Evolutionary conservation across 92 coral and sea anemone species (phyloP), one percentile per base, ranked within the genome.

Genomic region (Phenganax stokvisi): DNA sequence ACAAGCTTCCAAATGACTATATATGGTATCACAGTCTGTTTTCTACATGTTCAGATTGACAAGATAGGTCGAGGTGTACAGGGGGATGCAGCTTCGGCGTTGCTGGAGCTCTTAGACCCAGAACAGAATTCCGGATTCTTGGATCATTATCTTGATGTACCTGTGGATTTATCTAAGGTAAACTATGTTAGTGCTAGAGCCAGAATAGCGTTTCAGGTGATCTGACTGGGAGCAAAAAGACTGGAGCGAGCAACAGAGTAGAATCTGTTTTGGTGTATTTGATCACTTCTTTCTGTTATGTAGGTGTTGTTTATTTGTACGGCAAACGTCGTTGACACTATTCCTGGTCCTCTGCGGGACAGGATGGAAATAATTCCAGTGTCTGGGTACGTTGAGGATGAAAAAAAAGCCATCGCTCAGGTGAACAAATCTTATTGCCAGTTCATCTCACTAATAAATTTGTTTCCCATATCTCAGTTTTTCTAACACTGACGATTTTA

Each of bases 361-460:
- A 89, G 98, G 79, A 94, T 94, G 98, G 98, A 94, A 75, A 91
- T 94, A n/a, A 91, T 94, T 51, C 92, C 92, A 58, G 98, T 94
- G 29, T 94, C 98, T 8, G 98, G 98, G 16, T 94, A 94, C 77
- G 98, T 94, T 9, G 98, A 94, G 74, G 98, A 94, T 66, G 98
- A 94, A 84, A 94, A 94, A 79, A 94, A 94, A 84, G 90, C 98
- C 8, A 94, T 94, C 20, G 98, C 98, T n/a, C 85, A 91, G 97
- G 98, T 94, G 62, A 65, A 88, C 16, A 13, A 13, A 13, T 59
- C 27, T 13, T 59, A 7, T 13, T 1, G 27, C 27, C 1, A 13
- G 65, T 1, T 59, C 65, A 59, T 3, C 5, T 37, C 47, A 37
- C 3, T 5, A 1, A 5, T 37, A 37, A 37, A 37, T 37, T 37